Evolutionary conservation across 1,140 invertebrate genomes (phyloP).

Genomic region (Helicoverpa armigera): DNA sequence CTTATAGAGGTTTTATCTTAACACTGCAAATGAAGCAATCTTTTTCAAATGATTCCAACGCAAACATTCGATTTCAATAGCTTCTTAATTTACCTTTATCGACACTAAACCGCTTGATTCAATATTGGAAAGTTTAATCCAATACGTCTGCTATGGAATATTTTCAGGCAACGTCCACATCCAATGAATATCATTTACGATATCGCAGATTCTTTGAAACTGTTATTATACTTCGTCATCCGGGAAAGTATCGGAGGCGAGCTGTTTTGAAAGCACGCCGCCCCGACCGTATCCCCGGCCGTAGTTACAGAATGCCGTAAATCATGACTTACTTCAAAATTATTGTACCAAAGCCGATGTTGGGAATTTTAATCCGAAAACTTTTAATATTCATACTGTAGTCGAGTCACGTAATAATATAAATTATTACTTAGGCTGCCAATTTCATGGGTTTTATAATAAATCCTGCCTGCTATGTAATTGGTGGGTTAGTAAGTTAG

Average conservation of each 20-base stretch:
- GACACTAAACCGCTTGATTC: neutral
- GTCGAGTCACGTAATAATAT: too few species aligned
- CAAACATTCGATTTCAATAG: too few species aligned
- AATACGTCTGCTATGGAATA: neutral
- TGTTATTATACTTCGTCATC: neutral
- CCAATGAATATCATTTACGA: conserved; percentile 13
- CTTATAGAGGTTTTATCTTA: too few species aligned
- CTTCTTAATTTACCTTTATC: neutral
- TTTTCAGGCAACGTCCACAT: neutral
- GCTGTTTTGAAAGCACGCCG: neutral
- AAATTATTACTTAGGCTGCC: too few species aligned
- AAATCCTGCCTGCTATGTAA: too few species aligned
- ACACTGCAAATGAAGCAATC: too few species aligned
- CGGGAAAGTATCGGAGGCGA: neutral
- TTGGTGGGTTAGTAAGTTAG: too few species aligned
- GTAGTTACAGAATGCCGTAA: neutral
- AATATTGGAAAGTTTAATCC: neutral
- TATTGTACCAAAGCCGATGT: neutral
- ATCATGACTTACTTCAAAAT: conserved; percentile 1
- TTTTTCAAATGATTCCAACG: too few species aligned
- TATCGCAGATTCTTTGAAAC: neutral
- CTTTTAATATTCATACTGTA: conserved; percentile 1
- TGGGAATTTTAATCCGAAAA: neutral
- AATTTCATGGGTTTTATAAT: too few species aligned
- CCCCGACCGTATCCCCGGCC: neutral